Conservation (phyloP, 1,140 invertebrate genomes). For the Akabosia matsudoensis region DNA sequence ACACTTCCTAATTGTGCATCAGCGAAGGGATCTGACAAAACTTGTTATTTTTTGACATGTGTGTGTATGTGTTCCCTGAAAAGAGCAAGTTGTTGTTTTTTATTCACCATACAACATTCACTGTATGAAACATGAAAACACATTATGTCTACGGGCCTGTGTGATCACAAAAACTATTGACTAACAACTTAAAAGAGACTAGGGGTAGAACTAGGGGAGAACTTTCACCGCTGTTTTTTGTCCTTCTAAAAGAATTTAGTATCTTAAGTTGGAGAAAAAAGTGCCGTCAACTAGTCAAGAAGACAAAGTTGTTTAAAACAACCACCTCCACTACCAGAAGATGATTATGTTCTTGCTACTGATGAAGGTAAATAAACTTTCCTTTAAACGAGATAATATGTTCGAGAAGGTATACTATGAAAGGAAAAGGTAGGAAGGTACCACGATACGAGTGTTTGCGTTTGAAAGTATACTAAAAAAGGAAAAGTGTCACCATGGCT, state of each 20-base stretch:
- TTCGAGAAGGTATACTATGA: background rate
- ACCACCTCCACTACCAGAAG: background rate
- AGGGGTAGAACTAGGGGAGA: background rate
- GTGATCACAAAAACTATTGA: background rate
- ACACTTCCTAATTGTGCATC: constrained; percentile 17
- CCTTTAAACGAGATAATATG: background rate
- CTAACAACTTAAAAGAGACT: background rate
- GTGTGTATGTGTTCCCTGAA: background rate
- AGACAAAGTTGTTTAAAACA: background rate
- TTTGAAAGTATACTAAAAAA: background rate
- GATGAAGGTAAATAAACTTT: background rate
- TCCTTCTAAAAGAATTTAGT: background rate
- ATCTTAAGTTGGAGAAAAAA: too few relatives aligned
- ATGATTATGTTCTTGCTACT: background rate
- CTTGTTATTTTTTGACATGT: constrained; percentile 22
- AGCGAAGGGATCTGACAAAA: constrained; percentile 7
- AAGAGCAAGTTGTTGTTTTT: background rate
- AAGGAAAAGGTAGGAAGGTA: background rate
- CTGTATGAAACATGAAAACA: too few relatives aligned
- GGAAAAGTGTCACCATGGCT: background rate
- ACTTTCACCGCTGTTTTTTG: background rate
- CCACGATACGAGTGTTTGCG: background rate
- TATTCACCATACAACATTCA: too few relatives aligned
- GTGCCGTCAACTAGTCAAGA: too few relatives aligned
- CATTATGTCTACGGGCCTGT: too few relatives aligned